A percentile compares a stretch with the other conserved stretches of the same genome.
These are phyloP conservation scores for Scotopteryx bipunctaria DNA, from an alignment of 2,888 invertebrate genomes.

Conservation along the genomic window DNA sequence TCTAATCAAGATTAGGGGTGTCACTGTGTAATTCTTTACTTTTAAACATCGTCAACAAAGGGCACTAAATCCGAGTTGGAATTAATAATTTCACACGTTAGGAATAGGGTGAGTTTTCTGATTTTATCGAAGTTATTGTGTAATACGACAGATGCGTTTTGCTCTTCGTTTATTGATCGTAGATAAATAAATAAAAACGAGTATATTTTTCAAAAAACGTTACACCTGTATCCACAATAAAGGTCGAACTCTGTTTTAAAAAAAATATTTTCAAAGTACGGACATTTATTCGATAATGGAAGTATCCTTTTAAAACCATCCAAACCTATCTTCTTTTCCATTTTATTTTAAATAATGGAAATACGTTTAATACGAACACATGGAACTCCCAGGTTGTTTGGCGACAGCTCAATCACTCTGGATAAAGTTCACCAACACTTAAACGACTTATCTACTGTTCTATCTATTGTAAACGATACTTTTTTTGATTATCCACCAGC, in stretches of 20 bases:
- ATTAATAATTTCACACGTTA: constrained; percentile 73
- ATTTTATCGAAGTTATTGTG: constrained; percentile 59
- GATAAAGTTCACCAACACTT: constrained; percentile 2
- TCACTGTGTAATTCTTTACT: constrained; percentile 74
- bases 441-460: background rate
- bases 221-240: no score
- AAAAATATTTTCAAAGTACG: no score
- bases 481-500: no score
- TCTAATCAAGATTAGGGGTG: constrained; percentile 78
- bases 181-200: constrained; percentile 11
- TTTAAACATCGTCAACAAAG: constrained; percentile 70
- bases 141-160: constrained; percentile 29
- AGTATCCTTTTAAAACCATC: no score
- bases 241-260: no score
- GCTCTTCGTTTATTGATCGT: constrained; percentile 1
- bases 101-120: constrained; percentile 50
- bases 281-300: no score
- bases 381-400: constrained; percentile 21
- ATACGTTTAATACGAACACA: constrained; percentile 13
- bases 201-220: background rate
- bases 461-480: no score
- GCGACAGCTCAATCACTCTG: constrained; percentile 18
- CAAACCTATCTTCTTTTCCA: background rate
- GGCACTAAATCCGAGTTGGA: constrained; percentile 62
- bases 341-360: constrained; percentile 23